These are phyloP conservation scores for Acrobasis suavella DNA, from an alignment of 2,888 invertebrate genomes.

Conservation along the genomic window DNA sequence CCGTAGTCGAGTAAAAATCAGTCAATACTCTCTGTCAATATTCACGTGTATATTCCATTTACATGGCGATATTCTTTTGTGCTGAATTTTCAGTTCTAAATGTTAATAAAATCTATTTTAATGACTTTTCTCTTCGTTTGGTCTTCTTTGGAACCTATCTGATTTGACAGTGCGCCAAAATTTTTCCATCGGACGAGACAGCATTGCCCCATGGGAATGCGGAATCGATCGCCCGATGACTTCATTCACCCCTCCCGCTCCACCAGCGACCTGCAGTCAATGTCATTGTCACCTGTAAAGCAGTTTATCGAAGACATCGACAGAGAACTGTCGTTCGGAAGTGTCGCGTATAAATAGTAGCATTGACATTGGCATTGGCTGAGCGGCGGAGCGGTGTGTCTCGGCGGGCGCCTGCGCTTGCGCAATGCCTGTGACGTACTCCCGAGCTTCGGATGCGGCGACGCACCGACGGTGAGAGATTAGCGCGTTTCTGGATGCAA, in stretches of 20 bases:
- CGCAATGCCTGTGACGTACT: slow-evolving; percentile 57
- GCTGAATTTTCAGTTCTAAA: no score
- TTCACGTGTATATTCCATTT: no score
- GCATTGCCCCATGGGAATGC: slow-evolving; percentile 2
- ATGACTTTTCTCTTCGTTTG: background rate
- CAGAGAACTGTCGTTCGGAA: slow-evolving; percentile 27
- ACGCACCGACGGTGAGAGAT: slow-evolving; percentile 52
- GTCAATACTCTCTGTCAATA: no score
- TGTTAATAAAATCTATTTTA: no score
- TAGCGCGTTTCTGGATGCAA: background rate
- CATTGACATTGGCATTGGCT: slow-evolving; percentile 56
- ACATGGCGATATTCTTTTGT: no score
- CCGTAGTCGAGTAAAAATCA: no score
- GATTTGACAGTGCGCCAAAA: background rate
- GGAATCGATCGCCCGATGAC: background rate
- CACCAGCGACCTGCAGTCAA: background rate
- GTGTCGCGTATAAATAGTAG: slow-evolving; percentile 48
- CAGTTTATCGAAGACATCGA: slow-evolving; percentile 5
- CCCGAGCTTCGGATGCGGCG: slow-evolving; percentile 54
- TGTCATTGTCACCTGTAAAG: background rate
- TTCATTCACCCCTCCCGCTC: slow-evolving; percentile 7
- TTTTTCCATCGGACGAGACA: background rate
- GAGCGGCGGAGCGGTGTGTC: slow-evolving; percentile 29
- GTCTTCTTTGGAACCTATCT: background rate
- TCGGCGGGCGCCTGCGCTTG: slow-evolving; percentile 11